These are phyloP conservation scores for Hyperopisus bebe DNA, from an alignment of 2,113 vertebrate genomes.

Conservation along the genomic window DNA sequence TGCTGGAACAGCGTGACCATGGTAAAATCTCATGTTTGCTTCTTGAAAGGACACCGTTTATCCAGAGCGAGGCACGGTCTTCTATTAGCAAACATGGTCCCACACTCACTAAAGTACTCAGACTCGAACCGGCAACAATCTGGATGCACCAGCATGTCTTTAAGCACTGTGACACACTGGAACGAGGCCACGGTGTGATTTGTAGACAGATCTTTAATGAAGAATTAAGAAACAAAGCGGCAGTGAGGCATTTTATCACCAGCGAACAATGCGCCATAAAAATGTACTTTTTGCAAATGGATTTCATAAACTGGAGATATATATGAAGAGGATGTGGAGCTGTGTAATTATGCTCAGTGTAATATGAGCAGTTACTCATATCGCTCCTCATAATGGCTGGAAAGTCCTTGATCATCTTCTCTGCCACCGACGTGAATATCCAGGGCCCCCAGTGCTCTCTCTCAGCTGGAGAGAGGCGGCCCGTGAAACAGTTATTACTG, in stretches of 20 bases:
- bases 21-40: not conserved
- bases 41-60: not conserved
- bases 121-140: not conserved
- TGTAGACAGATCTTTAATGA: not conserved
- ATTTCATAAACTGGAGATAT: not conserved
- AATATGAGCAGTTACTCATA: not conserved
- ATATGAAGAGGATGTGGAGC: not conserved
- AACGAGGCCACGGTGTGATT: not conserved
- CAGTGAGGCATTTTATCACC: not conserved
- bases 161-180: not conserved
- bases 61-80: not conserved
- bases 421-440: not conserved
- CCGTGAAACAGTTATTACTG: not conserved
- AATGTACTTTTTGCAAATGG: not conserved
- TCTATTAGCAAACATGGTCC: not conserved
- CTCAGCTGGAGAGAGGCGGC: not conserved
- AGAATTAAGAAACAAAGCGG: not conserved
- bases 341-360: not conserved
- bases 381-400: not conserved
- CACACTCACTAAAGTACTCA: not conserved
- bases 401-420: not conserved
- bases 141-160: not conserved
- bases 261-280: not conserved
- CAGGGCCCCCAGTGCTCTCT: not conserved
- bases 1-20: not conserved